These are phyloP conservation scores for Corythornis vintsioides DNA, from an alignment of 2,113 vertebrate species.

Conservation along the genomic window DNA sequence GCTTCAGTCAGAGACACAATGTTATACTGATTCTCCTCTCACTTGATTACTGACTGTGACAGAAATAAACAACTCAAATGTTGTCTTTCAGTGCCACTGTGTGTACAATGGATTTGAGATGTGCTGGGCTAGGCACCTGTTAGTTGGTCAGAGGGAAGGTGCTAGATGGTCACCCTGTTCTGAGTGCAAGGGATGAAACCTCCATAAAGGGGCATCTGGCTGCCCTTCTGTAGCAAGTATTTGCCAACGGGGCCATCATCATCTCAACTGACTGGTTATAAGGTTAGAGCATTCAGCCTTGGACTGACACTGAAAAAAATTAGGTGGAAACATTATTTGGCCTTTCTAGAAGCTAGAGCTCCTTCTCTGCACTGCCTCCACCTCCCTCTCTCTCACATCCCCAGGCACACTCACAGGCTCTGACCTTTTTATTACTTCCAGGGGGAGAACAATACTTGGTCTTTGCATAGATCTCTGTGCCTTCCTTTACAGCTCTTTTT, in stretches of 20 bases:
- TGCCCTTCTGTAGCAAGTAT: background rate
- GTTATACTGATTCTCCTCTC: background rate
- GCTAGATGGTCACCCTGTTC: accelerated
- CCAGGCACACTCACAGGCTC: background rate
- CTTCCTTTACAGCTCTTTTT: background rate
- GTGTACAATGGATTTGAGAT: background rate
- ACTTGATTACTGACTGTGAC: background rate
- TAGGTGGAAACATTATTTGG: background rate
- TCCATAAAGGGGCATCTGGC: background rate
- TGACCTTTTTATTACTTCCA: slow-evolving; percentile 1
- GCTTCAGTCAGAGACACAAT: background rate
- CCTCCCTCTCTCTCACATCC: background rate
- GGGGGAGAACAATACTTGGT: background rate
- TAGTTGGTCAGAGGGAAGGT: background rate
- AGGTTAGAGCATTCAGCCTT: background rate
- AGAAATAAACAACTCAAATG: background rate
- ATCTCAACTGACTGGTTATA: background rate
- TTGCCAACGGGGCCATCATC: accelerated
- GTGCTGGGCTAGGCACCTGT: background rate
- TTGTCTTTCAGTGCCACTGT: background rate
- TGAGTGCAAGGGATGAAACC: background rate
- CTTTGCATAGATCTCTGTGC: background rate
- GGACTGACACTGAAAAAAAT: background rate
- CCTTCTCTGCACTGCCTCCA: background rate
- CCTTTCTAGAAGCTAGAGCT: background rate